Evolutionary conservation across 2,113 vertebrate species (phyloP).

Genomic region (Cyanoramphus novaezelandiae): DNA sequence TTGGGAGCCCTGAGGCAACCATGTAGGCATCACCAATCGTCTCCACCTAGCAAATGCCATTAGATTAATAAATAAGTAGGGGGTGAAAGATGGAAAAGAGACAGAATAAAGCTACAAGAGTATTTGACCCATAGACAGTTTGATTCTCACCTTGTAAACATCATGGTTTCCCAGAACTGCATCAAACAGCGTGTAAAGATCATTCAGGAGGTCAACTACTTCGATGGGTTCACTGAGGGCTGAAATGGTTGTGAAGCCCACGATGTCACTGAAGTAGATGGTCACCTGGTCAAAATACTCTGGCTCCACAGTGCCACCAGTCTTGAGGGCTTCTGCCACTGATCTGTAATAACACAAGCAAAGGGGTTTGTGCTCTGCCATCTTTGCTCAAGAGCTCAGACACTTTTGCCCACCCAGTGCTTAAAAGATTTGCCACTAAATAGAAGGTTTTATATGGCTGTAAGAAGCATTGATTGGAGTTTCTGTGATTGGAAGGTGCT

Average conservation of each 20-base stretch:
- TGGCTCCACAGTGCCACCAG: constrained; percentile 84
- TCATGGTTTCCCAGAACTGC: constrained; percentile 89
- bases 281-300: constrained; percentile 94
- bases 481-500: neutral
- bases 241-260: constrained; percentile 92
- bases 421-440: neutral
- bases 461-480: neutral
- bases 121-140: neutral
- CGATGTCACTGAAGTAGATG: constrained; percentile 94
- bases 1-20: constrained; percentile 90
- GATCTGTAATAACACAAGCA: constrained; percentile 71
- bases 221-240: constrained; percentile 92
- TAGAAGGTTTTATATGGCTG: neutral
- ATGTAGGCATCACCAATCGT: constrained; percentile 93
- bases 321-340: constrained; percentile 92
- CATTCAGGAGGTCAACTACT: constrained; percentile 92
- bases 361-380: neutral
- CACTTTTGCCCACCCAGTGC: neutral
- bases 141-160: constrained; percentile 86
- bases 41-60: constrained; percentile 81
- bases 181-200: constrained; percentile 90
- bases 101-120: neutral
- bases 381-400: neutral
- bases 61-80: neutral
- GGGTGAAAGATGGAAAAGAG: neutral